Evolutionary conservation across 2,888 invertebrate species (phyloP).

Genomic region (Trissoscelio sp.): DNA sequence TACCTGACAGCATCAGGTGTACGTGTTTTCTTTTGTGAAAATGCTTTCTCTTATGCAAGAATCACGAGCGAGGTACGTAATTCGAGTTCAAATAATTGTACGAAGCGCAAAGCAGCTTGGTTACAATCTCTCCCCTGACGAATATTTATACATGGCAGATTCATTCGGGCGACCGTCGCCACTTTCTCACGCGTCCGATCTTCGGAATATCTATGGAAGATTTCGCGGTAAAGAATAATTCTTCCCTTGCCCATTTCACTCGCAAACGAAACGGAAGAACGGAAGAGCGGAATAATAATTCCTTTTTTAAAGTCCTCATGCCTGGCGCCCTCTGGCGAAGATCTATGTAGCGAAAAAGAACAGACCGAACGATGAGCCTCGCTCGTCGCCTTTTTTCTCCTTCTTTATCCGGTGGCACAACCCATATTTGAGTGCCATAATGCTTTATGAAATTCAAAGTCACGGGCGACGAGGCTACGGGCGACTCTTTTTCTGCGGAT

Average conservation of each 20-base stretch:
- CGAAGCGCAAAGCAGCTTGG: constrained; percentile 40
- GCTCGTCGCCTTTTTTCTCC: constrained; percentile 1
- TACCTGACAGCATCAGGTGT: neutral
- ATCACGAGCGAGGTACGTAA: constrained; percentile 19
- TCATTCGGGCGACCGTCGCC: constrained; percentile 46
- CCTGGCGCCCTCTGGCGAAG: constrained; percentile 50
- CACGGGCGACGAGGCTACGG: constrained; percentile 44
- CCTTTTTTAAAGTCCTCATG: constrained; percentile 63
- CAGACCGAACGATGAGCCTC: constrained; percentile 58
- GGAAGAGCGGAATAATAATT: constrained; percentile 64
- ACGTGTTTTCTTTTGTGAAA: constrained; percentile 21
- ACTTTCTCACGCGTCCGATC: constrained; percentile 60
- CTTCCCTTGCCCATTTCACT: constrained; percentile 55
- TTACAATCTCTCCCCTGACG: constrained; percentile 28
- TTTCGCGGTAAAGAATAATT: constrained; percentile 59
- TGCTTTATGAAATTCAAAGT: constrained; percentile 71
- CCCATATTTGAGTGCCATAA: constrained; percentile 70
- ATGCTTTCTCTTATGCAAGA: constrained; percentile 29
- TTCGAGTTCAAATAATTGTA: constrained; percentile 44
- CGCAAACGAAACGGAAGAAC: constrained; percentile 59
- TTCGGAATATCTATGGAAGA: constrained; percentile 53
- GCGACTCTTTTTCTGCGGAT: constrained; percentile 51
- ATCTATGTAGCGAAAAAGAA: constrained; percentile 66
- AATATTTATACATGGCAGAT: constrained; percentile 61
- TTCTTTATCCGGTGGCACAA: constrained; percentile 54